Evolutionary conservation across 2,797 vertebrate genomes (phyloP), one percentile per base, ranked within the genome.

Genomic region (Enteromius treurensis): DNA sequence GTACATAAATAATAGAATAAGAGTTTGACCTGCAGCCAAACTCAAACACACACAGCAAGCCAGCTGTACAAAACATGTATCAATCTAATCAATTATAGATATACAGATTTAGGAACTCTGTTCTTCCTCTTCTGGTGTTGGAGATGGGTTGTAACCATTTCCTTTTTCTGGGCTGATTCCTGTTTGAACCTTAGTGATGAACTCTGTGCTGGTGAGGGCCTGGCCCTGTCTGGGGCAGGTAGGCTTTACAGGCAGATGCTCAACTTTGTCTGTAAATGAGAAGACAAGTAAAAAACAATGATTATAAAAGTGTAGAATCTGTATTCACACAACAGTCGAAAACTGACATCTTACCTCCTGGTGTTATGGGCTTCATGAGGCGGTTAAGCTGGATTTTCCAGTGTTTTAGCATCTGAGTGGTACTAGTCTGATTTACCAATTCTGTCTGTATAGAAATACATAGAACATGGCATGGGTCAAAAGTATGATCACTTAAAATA

Each of bases 331-430:
- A 49, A 45, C 10, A 32, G 34, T 45, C 2, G 26, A 64, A 29
- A 40, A 70, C 62, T 3, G 29, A 64, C 62, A 37, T 62, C 10
- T 82, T 15, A 77, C 87, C 95, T 93, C 90, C 95, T 79, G 95
- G 95, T 55, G 70, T 23, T 70, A 96, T 90, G 34, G 95, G 95
- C 29, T 88, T 93, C 94, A 95, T 95, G 80, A 96, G 86, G 32
- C 93, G 91, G 87, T 92, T 96, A 77, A 95, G 90, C 87, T 95
- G 94, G 81, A 96, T 91, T 58, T 94, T 95, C 95, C 95, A 96
- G 83, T 95, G 95, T 81, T 88, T 89, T 26, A 89, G 74, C 32
- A 87, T 47, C 2, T 68, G 82, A 80, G 90, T 93, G 13, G 37
- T 51, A 47, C 23, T 17, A 3, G 91, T 88, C 82, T 91, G 91